Base-by-base conservation (phyloP, 2,113 vertebrate genomes). In the Orthonyx spaldingii region DNA sequence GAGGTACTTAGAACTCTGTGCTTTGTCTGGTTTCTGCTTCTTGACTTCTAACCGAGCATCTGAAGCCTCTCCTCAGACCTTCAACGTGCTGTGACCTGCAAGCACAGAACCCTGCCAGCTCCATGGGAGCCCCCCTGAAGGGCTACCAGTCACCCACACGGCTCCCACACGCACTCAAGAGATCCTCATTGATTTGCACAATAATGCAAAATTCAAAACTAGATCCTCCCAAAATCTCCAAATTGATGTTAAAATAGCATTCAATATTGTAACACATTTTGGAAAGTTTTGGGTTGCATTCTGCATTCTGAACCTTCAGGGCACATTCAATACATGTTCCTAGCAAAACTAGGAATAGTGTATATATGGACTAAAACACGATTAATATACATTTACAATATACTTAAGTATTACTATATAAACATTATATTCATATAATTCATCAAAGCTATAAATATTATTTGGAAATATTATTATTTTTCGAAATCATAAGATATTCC, bases 31-130 rank as follows among this genome's bases (percentile, higher is more conserved):
- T 69, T 81, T 61, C 68, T 81, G 22, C 35, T 70, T 74, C 55
- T 74, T 10, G 3, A 8, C 56, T 87, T 65, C 22, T 78, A 77
- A 20, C 12, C 68, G 65, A 53, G 19, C 52, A 89, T 19, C 50
- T 37, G 26, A 77, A 84, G 10, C 32, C 60, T 66, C 53, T 64
- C 16, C 49, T 83, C 35, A 26, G 63, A 42, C 16, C 11, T 35
- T 59, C 4, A 0, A 0, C 0, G 0, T 68, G 69, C 42, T 66
- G n/a, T 28, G 24, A 20, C n/a, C 65, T 60, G 41, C n/a, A 76
- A 28, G 53, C 23, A 42, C 1, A 6, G 37, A 46, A 6, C 19
- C 35, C 23, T 46, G 21, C 15, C 30, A 5, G 10, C n/a, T 44
- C 47, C 47, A 9, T 2, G 3, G 23, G 32, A 68, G 22, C 6